Evolutionary conservation across 2,797 vertebrate species (phyloP), one percentile per base, ranked within the genome.

Genomic region (Pachyuromys duprasi): DNA sequence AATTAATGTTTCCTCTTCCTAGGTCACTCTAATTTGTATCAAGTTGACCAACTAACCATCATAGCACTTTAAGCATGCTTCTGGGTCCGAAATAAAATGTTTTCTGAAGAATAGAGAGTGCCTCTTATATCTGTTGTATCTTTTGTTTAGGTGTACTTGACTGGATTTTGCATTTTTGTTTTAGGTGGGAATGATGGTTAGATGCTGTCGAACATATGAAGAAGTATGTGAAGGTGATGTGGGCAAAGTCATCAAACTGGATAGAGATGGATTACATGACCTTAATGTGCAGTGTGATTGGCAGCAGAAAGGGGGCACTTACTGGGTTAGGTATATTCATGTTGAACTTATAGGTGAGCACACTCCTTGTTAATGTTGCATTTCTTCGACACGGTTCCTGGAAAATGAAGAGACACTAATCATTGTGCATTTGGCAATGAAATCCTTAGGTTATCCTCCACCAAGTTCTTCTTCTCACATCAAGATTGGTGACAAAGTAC

Each of bases 161-260:
- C 42, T 65, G 13, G 12, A 60, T 93, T 0, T 95, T 89, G 12
- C 91, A 7, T 86, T 75, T 49, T 7, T 7, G 72, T 36, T 55
- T 0, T 98, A 99, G 99, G 99, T 99, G 97, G 99, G 99, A 60
- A 99, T 99, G 99, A 99, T 99, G 99, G 99, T 99, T 90, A 99
- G 99, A 94, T 99, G 99, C 98, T 99, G 99, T 97, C 99, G 99
- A 95, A 99, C 99, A 2, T 99, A 99, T 28, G 99, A 99, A 98
- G 99, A 99, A 92, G 99, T 99, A 91, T 99, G 99, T 95, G 99
- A 99, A 82, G 99, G 99, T 17, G 99, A 99, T 74, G 98, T 99
- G 5, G 99, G 99, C 63, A 99, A 99, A 98, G 99, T 99, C 91
- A 99, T 99, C 89, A 99, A 99, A 97, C 81, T 99, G 98, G 99